Base-by-base conservation (phyloP, 2,113 vertebrate species). In the Cyrtonyx montezumae region DNA sequence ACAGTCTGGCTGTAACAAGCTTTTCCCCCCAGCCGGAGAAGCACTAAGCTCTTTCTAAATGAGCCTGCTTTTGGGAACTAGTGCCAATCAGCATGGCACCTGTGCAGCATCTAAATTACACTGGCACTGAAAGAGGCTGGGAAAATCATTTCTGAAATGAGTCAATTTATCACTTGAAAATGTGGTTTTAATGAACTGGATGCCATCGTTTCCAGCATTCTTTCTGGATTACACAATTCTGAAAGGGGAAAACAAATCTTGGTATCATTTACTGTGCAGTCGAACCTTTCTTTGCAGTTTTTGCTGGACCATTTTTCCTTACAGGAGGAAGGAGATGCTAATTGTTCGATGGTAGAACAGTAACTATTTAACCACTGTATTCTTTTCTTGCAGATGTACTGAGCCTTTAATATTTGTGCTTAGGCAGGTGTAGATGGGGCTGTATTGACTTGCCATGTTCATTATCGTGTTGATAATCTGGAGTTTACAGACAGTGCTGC, bases 141-240 rank as follows among this genome's bases (percentile, higher is more conserved):
- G 90, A 69, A 61, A 86, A 94, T 51, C 82, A 87, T 17, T 70
- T 84, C 71, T 22, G 70, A 79, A 91, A 75, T 25, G 17, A 95
- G 77, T 70, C 67, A 17, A 71, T 94, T 96, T 96, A 48, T 96
- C 94, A 71, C 75, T 83, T 75, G 87, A 78, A 97, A 96, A 96
- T 94, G 85, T 49, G 66, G 30, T 91, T 96, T 93, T 94, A 95
- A 95, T 85, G 90, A 93, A 78, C 91, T 93, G 85, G 84, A 45
- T 88, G 74, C 67, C 53, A 82, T 75, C 5, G 34, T 96, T 96
- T 94, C 66, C 87, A 91, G 70, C 78, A 69, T 36, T 93, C 65
- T 87, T 94, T 66, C 84, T 96, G 94, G 67, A 71, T 94, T 79
- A 51, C 43, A 21, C 28, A 0, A 0, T 62, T 87, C 77, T 25